Percentiles rank a stretch among this genome's conserved stretches.
Conservation (phyloP, 2,113 vertebrate genomes). For the Felis chaus region DNA sequence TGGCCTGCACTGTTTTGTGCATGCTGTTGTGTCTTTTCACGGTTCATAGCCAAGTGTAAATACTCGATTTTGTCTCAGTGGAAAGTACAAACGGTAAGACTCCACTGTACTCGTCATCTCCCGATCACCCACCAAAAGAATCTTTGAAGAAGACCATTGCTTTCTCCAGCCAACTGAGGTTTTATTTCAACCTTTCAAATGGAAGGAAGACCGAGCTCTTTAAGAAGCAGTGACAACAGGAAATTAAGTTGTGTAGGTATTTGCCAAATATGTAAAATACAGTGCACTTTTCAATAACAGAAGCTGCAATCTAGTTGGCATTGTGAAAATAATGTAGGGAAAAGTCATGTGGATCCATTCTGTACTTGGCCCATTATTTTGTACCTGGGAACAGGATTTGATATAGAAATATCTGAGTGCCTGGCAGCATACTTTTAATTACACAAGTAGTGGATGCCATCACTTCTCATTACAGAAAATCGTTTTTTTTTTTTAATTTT, state of each 20-base stretch:
- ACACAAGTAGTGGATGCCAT: neutral
- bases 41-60: neutral
- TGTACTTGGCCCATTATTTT: neutral
- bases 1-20: accelerated
- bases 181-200: neutral
- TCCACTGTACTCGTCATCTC: no score
- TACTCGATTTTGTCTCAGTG: neutral
- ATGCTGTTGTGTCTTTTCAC: neutral
- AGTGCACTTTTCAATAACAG: neutral
- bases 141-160: neutral
- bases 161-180: neutral
- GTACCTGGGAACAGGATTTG: neutral
- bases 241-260: neutral
- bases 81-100: neutral
- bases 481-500: neutral
- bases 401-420: neutral
- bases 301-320: neutral
- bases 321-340: neutral
- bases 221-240: neutral
- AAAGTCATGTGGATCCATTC: accelerated
- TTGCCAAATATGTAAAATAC: neutral
- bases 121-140: neutral
- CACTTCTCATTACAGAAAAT: neutral
- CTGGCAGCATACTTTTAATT: neutral
- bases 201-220: neutral